Evolutionary conservation across 2,888 invertebrate genomes (phyloP).

Genomic region (Mythimna impura): DNA sequence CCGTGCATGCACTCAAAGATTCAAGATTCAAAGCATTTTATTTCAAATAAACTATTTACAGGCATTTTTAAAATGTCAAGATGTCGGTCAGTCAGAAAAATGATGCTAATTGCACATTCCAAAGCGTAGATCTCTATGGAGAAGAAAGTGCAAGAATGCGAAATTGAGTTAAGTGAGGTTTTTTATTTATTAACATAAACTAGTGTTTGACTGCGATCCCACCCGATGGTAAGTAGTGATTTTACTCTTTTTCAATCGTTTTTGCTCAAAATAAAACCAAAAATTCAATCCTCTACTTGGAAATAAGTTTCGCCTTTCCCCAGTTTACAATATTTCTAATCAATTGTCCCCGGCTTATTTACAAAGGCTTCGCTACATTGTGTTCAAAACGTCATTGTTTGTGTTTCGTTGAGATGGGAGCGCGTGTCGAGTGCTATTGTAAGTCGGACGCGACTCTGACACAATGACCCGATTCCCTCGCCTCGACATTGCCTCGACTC

Average conservation of each 20-base stretch:
- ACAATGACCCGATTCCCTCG: slow-evolving; percentile 47
- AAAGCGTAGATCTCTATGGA: too few species aligned
- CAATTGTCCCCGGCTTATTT: slow-evolving; percentile 10
- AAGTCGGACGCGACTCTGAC: slow-evolving; percentile 27
- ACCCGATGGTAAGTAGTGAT: too few species aligned
- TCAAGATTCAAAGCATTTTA: too few species aligned
- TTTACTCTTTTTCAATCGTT: not conserved
- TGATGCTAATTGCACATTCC: too few species aligned
- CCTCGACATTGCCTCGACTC: slow-evolving; percentile 8
- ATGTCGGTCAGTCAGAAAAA: too few species aligned
- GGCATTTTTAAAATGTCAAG: too few species aligned
- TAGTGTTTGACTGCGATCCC: too few species aligned
- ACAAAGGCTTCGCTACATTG: slow-evolving; percentile 22
- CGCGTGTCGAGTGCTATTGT: slow-evolving; percentile 35
- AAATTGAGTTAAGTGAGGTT: not conserved
- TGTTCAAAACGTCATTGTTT: slow-evolving; percentile 33
- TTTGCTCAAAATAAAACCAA: slow-evolving; percentile 1
- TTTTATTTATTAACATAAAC: too few species aligned
- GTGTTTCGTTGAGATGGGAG: slow-evolving; percentile 31
- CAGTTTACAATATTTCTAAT: slow-evolving; percentile 12
- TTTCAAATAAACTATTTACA: too few species aligned
- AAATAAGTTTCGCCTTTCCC: not conserved
- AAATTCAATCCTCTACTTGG: not conserved
- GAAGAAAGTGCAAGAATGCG: too few species aligned
- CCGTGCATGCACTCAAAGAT: not conserved